Base-by-base conservation (phyloP, 2,888 invertebrate species). In the Tridacna crocea region DNA sequence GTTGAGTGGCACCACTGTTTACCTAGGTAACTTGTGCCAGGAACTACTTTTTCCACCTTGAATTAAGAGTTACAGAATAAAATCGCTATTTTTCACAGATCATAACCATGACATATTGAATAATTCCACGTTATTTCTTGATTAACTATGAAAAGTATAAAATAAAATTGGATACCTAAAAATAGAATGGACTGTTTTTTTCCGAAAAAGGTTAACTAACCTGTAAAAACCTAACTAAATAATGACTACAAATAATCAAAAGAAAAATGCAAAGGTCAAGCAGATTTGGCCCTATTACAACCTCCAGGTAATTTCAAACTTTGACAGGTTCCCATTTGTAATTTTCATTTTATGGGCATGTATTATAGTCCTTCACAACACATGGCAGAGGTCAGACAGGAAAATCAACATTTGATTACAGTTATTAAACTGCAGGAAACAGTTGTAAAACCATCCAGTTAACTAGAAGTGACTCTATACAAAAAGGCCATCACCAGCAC, bases 381-480 rank as follows among this genome's bases (percentile, higher is more conserved):
- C 70, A 70, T 70, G 70, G 51, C 70, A 70, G 51, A 70, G 70
- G 70, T 70, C 70, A 70, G 70, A 70, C 70, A 51, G 26, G 70
- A 70, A 70, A 51, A 70, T 70, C 48, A 70, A 70, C 70, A 70
- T 48, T 70, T 70, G 70, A 70, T 70, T 70, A 70, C 26, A 51
- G 70, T 70, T 70, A 70, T 70, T 70, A 70, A 70, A 70, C 70
- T 70, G 70, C 70, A 70, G 70, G 70, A 48, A 70, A 70, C 70
- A 24, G 51, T 47, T 51, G 70, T 70, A 51, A 70, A 70, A 51
- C 70, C 26, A 51, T 70, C 47, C 51, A 70, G 70, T 51, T 70
- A 70, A 70, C 70, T 70, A 70, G 70, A 70, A 47, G 51, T 17
- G 48, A 70, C 70, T 47, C 70, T 26, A 51, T 70, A 70, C 70